These are phyloP conservation scores for Macrosiphum euphorbiae DNA, from an alignment of 2,888 invertebrate species.

Conservation along the genomic window DNA sequence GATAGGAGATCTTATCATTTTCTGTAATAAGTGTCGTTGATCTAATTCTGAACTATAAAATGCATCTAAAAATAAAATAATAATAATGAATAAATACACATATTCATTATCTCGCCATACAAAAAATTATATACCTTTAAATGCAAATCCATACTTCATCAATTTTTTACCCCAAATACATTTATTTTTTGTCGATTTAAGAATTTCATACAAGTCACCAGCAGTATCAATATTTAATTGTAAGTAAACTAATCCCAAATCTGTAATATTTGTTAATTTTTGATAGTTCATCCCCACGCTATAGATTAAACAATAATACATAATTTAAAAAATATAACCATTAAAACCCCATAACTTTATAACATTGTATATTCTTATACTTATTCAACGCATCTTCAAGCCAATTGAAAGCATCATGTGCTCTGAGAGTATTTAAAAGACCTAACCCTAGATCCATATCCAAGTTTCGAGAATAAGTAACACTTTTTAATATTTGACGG, in stretches of 20 bases:
- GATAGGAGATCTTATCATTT: conserved; percentile 68
- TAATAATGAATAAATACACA: neutral
- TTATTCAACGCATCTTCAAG: conserved; percentile 57
- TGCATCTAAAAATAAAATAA: conserved; percentile 68
- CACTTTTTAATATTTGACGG: conserved; percentile 58
- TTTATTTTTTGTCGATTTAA: conserved; percentile 68
- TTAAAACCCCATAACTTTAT: neutral
- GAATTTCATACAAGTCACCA: conserved; percentile 51
- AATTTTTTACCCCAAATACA: conserved; percentile 70
- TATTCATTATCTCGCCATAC: neutral
- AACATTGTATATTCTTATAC: conserved; percentile 18
- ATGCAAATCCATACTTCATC: conserved; percentile 69
- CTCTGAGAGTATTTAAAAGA: conserved; percentile 69
- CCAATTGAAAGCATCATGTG: conserved; percentile 58
- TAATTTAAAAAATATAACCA: neutral
- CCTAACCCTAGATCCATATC: conserved; percentile 70
- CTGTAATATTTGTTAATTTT: conserved; percentile 67
- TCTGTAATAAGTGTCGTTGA: conserved; percentile 69
- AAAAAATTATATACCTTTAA: conserved; percentile 68
- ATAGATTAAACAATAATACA: neutral
- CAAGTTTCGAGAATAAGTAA: conserved; percentile 68
- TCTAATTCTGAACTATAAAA: conserved; percentile 68
- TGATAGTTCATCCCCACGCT: conserved; percentile 61
- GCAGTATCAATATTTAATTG: conserved; percentile 61
- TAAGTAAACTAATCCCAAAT: conserved; percentile 69